Base-by-base conservation (phyloP, 2,888 invertebrate species). In the Clostera curtula region DNA sequence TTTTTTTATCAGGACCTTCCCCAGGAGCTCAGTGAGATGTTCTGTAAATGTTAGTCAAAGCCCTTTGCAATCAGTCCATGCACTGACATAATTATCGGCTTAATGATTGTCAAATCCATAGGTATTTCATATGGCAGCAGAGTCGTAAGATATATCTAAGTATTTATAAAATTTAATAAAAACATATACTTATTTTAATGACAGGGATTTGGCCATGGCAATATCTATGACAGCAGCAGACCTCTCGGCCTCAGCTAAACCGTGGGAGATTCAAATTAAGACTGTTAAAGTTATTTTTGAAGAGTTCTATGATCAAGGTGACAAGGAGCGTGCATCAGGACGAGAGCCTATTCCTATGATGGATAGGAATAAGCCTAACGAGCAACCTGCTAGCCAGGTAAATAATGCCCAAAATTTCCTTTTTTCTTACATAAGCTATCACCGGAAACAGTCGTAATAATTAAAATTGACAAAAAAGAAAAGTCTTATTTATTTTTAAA, bases 181-280 rank as follows among this genome's bases (percentile, higher is more conserved):
- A 36, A 27, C 7, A 19, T 20, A 25, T 17, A 24, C n/a, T 27
- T 11, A 8, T 9, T 9, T 16, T 10, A 5, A 10, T 15, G 2
- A 12, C 34, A 75, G 93, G 48, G 70, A 87, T 26, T 67, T 93
- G 15, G 84, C 91, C 2, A 89, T 91, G 79, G 92, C 92, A 0
- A 87, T 93, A 40, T 86, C 90, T 2, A 95, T 95, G 94, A 94
- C 94, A 0, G 91, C 91, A 0, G 90, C 92, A 40, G 95, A 95
- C 63, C 73, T 95, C 9, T 93, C 93, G 28, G 93, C 94, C 1
- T 91, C 92, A 43, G 90, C 93, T 1, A 95, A 95, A 60, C 93
- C 93, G 1, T 95, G 94, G 93, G 86, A 90, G 12, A 85, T 92
- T 2, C 94, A 95, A 69, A 87, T 89, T 10, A 88, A 92, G 56